Evolutionary conservation across 1,140 invertebrate species (phyloP).

Genomic region (Solen grandis): DNA sequence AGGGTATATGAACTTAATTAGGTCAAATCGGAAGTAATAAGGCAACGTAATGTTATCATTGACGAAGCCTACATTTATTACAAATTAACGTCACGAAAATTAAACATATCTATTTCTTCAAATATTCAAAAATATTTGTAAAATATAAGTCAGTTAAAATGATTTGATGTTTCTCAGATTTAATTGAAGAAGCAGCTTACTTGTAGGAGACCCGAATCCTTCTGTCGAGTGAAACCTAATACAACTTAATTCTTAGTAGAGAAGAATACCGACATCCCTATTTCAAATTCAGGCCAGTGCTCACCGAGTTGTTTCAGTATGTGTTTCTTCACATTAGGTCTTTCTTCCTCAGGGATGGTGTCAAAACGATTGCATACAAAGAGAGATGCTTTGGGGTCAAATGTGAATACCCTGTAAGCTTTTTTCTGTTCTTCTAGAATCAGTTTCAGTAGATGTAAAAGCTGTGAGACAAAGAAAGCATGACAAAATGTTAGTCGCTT

Average conservation of each 20-base stretch:
- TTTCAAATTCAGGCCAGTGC: constrained; percentile 65
- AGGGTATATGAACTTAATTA: too few species aligned
- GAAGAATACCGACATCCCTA: constrained; percentile 57
- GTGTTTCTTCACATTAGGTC: constrained; percentile 58
- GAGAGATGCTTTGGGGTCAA: constrained; percentile 64
- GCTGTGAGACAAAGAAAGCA: constrained; percentile 49
- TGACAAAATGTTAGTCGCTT: too few species aligned
- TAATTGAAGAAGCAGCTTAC: too few species aligned
- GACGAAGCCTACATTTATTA: too few species aligned
- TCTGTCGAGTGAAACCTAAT: constrained; percentile 39
- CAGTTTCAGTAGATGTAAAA: constrained; percentile 63
- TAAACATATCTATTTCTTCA: too few species aligned
- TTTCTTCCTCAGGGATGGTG: constrained; percentile 45
- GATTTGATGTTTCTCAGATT: too few species aligned
- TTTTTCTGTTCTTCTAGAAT: constrained; percentile 56
- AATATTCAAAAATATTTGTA: too few species aligned
- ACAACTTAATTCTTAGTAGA: constrained; percentile 59
- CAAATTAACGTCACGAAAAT: too few species aligned
- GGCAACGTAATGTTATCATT: too few species aligned
- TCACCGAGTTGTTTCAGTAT: constrained; percentile 56
- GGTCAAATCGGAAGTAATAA: too few species aligned
- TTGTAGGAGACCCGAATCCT: constrained; percentile 59
- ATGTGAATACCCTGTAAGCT: constrained; percentile 1
- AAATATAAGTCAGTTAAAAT: too few species aligned
- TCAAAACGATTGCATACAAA: constrained; percentile 73